Conservation (phyloP, 2,888 invertebrate species). For the Blomia tropicalis region DNA sequence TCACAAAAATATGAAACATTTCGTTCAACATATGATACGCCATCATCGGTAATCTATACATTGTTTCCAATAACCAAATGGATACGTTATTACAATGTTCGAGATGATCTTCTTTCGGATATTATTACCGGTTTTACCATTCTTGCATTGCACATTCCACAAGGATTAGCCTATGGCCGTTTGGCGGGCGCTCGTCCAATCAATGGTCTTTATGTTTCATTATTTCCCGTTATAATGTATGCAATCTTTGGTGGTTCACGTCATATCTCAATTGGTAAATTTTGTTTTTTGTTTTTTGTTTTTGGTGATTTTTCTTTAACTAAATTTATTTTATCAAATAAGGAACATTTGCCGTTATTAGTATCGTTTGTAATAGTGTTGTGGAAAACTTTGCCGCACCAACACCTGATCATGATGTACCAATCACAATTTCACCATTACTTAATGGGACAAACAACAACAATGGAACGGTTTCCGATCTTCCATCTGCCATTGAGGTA, state of each 20-base stretch:
- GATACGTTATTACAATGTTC: constrained; percentile 30
- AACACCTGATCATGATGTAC: neutral
- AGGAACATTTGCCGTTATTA: constrained; percentile 54
- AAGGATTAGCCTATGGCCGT: constrained; percentile 45
- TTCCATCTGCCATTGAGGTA: constrained; percentile 26
- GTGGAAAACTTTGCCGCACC: constrained; percentile 38
- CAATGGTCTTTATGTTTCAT: constrained; percentile 61
- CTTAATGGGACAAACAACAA: too few relatives aligned
- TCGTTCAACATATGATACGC: too few relatives aligned
- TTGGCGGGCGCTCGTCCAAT: constrained; percentile 40
- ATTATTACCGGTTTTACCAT: constrained; percentile 68
- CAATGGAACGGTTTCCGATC: neutral
- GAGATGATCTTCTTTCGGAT: constrained; percentile 49
- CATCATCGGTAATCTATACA: neutral
- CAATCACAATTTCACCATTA: neutral
- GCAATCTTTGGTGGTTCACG: constrained; percentile 70
- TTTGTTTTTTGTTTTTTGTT: too few relatives aligned
- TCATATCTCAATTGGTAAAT: constrained; percentile 78
- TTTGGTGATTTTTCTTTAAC: too few relatives aligned
- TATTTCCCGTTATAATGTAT: constrained; percentile 75
- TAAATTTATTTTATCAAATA: too few relatives aligned
- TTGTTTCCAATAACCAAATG: constrained; percentile 30
- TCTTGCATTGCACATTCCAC: too few relatives aligned
- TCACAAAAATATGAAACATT: too few relatives aligned
- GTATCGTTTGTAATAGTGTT: constrained; percentile 74